phyloP scores from a whole-genome alignment of 2,113 vertebrate species.

The Nettapus auritus region DNA sequence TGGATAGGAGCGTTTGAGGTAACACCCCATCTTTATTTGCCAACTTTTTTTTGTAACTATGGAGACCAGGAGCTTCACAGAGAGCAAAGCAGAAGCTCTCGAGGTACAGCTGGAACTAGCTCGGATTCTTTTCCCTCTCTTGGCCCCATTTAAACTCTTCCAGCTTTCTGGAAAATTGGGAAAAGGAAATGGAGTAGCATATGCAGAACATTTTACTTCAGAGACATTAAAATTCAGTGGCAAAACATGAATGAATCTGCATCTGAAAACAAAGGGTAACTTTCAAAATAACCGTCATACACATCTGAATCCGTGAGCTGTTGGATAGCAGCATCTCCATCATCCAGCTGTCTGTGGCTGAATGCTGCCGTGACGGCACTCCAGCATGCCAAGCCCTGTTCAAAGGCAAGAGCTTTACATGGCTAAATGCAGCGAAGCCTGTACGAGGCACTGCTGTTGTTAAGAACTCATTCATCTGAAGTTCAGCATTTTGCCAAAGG shows the following conservation, averaged over 20 bases:
- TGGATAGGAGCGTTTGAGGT: neutral
- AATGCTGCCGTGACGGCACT: accelerated
- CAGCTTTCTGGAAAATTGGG: neutral
- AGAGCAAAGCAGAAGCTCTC: neutral
- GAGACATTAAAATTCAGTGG: neutral
- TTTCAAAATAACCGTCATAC: neutral
- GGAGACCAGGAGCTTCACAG: neutral
- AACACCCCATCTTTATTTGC: neutral
- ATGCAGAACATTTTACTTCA: neutral
- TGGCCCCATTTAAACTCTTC: neutral
- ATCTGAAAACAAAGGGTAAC: neutral
- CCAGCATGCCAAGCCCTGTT: neutral
- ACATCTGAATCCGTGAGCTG: neutral
- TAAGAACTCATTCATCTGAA: neutral
- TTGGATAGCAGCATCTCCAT: neutral
- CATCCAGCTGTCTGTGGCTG: neutral
- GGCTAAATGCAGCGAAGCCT: neutral
- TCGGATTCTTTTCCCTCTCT: neutral
- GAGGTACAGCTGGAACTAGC: neutral
- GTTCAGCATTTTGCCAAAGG: neutral
- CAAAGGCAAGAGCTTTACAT: neutral
- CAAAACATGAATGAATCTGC: neutral
- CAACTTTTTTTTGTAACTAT: neutral
- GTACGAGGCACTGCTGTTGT: neutral
- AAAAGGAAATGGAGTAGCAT: neutral